Conservation (phyloP, 2,888 invertebrate genomes). For the Crocallis elinguaria region DNA sequence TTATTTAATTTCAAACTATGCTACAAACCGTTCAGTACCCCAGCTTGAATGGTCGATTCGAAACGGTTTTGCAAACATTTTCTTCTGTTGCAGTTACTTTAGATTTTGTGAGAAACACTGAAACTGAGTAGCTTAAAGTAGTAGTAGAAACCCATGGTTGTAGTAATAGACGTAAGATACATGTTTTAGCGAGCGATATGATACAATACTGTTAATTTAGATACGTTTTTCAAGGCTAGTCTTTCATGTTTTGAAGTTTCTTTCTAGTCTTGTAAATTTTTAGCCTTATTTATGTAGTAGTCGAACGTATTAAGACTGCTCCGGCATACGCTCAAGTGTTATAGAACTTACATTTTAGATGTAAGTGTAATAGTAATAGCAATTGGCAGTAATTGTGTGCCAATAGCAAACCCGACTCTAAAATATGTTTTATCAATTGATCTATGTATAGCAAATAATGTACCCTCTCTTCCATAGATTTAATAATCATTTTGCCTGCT, state of each 20-base stretch:
- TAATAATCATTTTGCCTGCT: slow-evolving; percentile 75
- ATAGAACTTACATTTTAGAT: slow-evolving; percentile 1
- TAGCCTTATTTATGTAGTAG: not conserved
- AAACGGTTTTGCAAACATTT: slow-evolving; percentile 84
- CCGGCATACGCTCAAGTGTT: slow-evolving; percentile 41
- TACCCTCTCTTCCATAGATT: slow-evolving; percentile 32
- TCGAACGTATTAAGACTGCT: not conserved
- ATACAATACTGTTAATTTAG: slow-evolving; percentile 58
- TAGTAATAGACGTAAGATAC: slow-evolving; percentile 32
- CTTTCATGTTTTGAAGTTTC: not conserved
- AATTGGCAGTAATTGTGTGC: not conserved
- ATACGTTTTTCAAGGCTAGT: not conserved
- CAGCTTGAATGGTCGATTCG: slow-evolving; percentile 53
- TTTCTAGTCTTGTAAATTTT: slow-evolving; percentile 1
- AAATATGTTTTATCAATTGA: not conserved
- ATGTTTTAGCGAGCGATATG: slow-evolving; percentile 61
- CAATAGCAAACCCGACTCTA: not conserved
- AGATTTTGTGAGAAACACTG: slow-evolving; percentile 80
- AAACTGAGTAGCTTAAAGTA: slow-evolving; percentile 51
- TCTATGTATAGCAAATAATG: slow-evolving; percentile 3
- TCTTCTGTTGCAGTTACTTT: slow-evolving; percentile 82
- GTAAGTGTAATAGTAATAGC: not conserved
- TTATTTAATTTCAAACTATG: slow-evolving; percentile 55
- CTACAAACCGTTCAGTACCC: slow-evolving; percentile 46
- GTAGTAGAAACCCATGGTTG: slow-evolving; percentile 71